phyloP scores from a whole-genome alignment of 2,113 vertebrate species.

The Dipodomys spectabilis region DNA sequence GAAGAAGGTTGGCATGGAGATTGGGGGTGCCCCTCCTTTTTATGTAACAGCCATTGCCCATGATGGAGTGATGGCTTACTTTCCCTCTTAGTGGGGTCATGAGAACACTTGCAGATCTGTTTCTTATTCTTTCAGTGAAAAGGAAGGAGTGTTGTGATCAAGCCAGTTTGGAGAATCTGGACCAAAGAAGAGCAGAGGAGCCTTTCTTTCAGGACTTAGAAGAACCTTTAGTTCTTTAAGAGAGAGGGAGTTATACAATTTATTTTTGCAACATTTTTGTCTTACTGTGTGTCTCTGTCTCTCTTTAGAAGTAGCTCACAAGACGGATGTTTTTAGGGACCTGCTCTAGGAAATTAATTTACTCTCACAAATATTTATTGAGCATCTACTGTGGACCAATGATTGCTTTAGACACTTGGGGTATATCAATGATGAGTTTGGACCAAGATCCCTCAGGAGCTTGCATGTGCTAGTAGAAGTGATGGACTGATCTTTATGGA shows the following conservation, averaged over 20 bases:
- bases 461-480: background rate
- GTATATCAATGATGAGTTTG: background rate
- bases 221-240: background rate
- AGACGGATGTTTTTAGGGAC: background rate
- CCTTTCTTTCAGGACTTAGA: background rate
- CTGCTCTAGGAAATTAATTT: background rate
- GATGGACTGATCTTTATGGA: background rate
- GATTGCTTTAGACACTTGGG: background rate
- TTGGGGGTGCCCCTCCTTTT: background rate
- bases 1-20: background rate
- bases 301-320: background rate
- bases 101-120: background rate
- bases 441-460: background rate
- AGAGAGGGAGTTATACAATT: background rate
- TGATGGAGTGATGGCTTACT: background rate
- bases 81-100: background rate
- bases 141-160: background rate
- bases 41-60: background rate
- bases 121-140: background rate
- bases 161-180: background rate
- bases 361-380: background rate
- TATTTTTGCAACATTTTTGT: background rate
- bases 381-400: background rate
- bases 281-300: background rate
- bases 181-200: background rate